Base-by-base conservation (phyloP, 2,888 invertebrate species). In the Scaptodrosophila latifasciaeformis region DNA sequence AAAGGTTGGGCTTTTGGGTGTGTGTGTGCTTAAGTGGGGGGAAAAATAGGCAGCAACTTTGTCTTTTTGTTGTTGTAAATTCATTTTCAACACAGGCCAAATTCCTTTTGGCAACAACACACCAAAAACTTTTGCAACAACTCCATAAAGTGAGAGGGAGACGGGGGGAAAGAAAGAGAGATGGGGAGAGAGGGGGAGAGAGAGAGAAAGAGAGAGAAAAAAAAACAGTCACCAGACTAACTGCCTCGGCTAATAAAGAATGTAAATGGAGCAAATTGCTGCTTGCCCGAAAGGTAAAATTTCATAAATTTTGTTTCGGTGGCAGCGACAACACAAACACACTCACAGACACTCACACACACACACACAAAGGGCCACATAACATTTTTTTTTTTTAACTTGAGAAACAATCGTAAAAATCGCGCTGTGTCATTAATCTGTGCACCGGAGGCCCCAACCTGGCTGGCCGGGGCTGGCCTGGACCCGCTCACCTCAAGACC, bases 211-310 rank as follows among this genome's bases (percentile, higher is more conserved):
- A 31, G 9, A 39, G 6, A 39, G 39, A 12, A 13, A 27, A 44
- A 13, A 15, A 39, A 39, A 12, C 15, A 37, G 18, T 19, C n/a
- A n/a, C n/a, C 53, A 40, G 54, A 54, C 59, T 51, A 68, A 65
- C 65, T 68, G 55, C 59, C 53, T 61, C 49, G 63, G 79, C 76
- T 75, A 75, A 75, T 79, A 79, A 75, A 79, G 79, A 79, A 75
- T 75, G 77, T 76, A 78, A 79, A 79, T 76, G 79, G 65, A 69
- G 69, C 75, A 79, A 79, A 75, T 75, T 74, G 74, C n/a, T n/a
- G n/a, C 65, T 79, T 57, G 65, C 72, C 63, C 76, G 72, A 75
- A 76, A 75, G 75, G 79, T 75, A 62, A 79, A 79, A 79, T 79
- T 75, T 67, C 79, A 75, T 76, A 79, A 79, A 68, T 79, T 72